Evolutionary conservation across 2,888 invertebrate species (phyloP).

Genomic region (Phortica magna): DNA sequence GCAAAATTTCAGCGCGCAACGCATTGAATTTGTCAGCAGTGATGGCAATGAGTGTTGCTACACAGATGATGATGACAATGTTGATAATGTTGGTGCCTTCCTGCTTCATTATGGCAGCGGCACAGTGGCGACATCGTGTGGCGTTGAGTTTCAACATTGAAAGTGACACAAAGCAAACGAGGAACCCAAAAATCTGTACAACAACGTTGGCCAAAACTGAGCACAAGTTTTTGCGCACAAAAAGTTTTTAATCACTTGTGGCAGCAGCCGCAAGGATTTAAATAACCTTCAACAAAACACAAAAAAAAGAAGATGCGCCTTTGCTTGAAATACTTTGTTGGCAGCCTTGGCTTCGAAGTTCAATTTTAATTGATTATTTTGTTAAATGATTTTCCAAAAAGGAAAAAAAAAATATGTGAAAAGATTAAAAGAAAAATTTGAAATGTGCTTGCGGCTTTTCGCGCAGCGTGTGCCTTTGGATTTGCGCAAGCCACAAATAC

Average conservation of each 20-base stretch:
- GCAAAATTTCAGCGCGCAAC: constrained; percentile 62
- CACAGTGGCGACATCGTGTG: neutral
- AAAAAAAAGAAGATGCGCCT: neutral
- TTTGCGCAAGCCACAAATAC: neutral
- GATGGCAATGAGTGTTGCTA: neutral
- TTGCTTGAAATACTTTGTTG: neutral
- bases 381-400: neutral
- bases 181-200: neutral
- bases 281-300: constrained; percentile 32
- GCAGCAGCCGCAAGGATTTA: constrained; percentile 52
- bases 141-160: constrained; percentile 1
- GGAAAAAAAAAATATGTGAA: neutral
- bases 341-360: neutral
- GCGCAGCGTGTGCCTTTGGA: too few species aligned
- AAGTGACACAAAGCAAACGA: constrained; percentile 24
- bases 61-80: neutral
- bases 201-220: neutral
- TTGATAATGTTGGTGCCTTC: neutral
- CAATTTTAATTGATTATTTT: neutral
- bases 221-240: constrained; percentile 24
- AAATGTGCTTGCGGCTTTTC: too few species aligned
- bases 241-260: constrained; percentile 51
- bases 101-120: neutral
- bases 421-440: too few species aligned
- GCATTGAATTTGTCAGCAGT: neutral